Base-by-base conservation (phyloP, 92 coral and sea anemone genomes). In the Actinostola sp. region DNA sequence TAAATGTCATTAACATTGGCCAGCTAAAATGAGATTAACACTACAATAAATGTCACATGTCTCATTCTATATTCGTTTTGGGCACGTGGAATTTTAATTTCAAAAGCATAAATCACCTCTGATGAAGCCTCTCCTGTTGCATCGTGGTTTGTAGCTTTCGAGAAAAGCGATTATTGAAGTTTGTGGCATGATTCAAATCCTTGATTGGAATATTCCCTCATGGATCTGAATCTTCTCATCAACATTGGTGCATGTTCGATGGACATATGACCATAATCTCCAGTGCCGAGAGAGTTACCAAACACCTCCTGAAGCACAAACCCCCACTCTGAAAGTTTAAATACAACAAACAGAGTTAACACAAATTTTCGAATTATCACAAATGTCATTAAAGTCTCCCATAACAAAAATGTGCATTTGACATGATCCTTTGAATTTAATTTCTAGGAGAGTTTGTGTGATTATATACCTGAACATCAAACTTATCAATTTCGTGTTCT, bases 181-280 rank as follows among this genome's bases (percentile, higher is more conserved):
- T 52, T 52, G 28, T 52, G 59, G 3, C 27, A 52, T n/a, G 59
- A 15, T 21, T 52, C 59, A 52, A 52, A 52, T 21, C 59, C 59
- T 21, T 52, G 59, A 12, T 52, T 52, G 2, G 29, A 52, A 28
- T 52, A 52, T 21, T 52, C 29, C 29, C 3, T 23, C 59, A 52
- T 52, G 11, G 59, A 52, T 28, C 59, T 2, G 21, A 52, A 52
- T n/a, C 26, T 1, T 52, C 59, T n/a, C 59, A 52, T 52, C 27
- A 52, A 28, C 59, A 52, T 52, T 17, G 59, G 27, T 2, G 59
- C 59, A 52, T 52, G 59, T 12, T 52, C 59, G 21, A 52, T 52
- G 1, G 59, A n/a, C 1, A 52, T n/a, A n/a, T n/a, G 29, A 4
- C 59, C 59, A 12, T 52, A 52, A n/a, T 48, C 54, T 2, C 54